These are phyloP conservation scores for Phenganax stokvisi DNA, from an alignment of 92 coral and sea anemone genomes.

Conservation along the genomic window DNA sequence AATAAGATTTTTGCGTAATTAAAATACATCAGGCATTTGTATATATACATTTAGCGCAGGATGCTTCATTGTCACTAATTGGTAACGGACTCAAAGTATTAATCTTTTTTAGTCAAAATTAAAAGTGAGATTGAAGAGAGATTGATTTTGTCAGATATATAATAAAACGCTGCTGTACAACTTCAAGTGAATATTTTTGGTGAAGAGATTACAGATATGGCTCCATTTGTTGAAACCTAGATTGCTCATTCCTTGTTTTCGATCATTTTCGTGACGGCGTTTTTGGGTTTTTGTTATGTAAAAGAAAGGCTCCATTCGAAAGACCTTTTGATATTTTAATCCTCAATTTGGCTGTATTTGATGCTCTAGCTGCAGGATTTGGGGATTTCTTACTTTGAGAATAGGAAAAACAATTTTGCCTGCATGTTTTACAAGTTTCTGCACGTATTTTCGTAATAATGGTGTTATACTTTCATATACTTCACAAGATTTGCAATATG, in stretches of 20 bases:
- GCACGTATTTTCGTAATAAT: slow-evolving; percentile 1
- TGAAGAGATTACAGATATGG: neutral
- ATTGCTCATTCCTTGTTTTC: slow-evolving; percentile 19
- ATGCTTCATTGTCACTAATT: too few relatives aligned
- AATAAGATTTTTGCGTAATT: too few relatives aligned
- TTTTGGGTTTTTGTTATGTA: slow-evolving; percentile 1
- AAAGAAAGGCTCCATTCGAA: neutral
- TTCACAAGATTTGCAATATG: neutral
- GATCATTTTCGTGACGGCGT: neutral
- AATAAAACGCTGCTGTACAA: too few relatives aligned
- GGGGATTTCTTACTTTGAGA: neutral
- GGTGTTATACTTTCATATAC: neutral
- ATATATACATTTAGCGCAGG: too few relatives aligned
- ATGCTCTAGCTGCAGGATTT: slow-evolving; percentile 35
- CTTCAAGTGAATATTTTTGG: too few relatives aligned
- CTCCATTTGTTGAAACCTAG: slow-evolving; percentile 9
- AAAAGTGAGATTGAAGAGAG: too few relatives aligned
- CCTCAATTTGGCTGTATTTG: slow-evolving; percentile 39
- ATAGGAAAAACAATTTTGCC: neutral
- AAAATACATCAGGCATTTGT: too few relatives aligned
- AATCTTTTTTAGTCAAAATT: too few relatives aligned
- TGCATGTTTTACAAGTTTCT: neutral
- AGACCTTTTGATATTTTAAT: slow-evolving; percentile 34
- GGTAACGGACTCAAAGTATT: too few relatives aligned
- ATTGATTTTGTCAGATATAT: too few relatives aligned